phyloP scores from a whole-genome alignment of 2,888 invertebrate genomes.

The Leistus spinibarbis region DNA sequence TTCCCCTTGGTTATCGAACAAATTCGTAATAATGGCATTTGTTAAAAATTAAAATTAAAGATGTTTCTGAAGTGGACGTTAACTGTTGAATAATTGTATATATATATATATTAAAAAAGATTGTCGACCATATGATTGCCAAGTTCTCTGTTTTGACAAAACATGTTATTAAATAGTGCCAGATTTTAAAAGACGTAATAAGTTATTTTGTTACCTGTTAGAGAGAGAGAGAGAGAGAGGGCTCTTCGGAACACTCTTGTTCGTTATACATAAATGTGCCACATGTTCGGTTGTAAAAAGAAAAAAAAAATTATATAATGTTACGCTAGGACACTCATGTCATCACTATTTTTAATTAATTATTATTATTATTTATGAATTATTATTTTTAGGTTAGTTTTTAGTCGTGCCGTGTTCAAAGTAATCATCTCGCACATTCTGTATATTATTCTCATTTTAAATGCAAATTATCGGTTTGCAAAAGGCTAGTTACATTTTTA shows the following conservation, averaged over 20 bases:
- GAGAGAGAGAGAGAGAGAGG: slow-evolving; percentile 29
- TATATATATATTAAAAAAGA: not conserved
- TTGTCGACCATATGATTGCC: not conserved
- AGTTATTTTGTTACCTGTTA: slow-evolving; percentile 47
- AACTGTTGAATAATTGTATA: not conserved
- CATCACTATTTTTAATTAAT: slow-evolving; percentile 37
- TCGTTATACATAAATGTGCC: slow-evolving; percentile 42
- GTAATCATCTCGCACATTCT: not conserved
- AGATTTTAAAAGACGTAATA: slow-evolving; percentile 37
- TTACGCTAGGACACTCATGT: slow-evolving; percentile 45
- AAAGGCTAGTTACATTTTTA: too few species aligned
- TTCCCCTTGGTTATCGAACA: not conserved
- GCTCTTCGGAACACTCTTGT: not conserved
- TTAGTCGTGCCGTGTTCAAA: slow-evolving; percentile 42
- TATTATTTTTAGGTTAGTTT: slow-evolving; percentile 47
- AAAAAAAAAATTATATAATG: too few species aligned
- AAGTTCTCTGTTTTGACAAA: slow-evolving; percentile 19
- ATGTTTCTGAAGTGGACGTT: not conserved
- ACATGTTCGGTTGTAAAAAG: slow-evolving; percentile 45
- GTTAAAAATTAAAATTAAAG: not conserved
- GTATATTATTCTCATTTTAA: not conserved
- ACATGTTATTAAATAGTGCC: slow-evolving; percentile 34
- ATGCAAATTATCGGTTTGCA: too few species aligned
- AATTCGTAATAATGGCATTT: not conserved
- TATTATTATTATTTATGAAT: slow-evolving; percentile 46